These are phyloP conservation scores for Acanthoscelides obtectus DNA, from an alignment of 2,888 invertebrate species.

Conservation along the genomic window DNA sequence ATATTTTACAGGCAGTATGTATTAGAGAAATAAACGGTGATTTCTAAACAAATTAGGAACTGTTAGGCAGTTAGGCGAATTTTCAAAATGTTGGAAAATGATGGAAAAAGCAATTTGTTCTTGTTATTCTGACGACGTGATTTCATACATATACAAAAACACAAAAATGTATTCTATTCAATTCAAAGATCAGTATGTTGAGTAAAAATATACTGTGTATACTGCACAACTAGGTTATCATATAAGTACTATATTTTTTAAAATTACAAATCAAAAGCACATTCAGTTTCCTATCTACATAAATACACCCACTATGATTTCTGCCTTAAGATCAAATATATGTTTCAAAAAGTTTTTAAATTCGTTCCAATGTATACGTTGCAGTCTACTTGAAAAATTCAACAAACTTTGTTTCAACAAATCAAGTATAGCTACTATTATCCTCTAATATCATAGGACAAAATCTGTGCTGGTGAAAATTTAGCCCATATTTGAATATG, in stretches of 20 bases:
- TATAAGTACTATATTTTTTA: background rate
- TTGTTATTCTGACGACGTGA: too few relatives aligned
- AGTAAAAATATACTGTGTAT: background rate
- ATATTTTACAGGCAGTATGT: background rate
- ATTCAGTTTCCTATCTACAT: background rate
- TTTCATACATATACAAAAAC: too few relatives aligned
- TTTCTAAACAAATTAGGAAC: background rate
- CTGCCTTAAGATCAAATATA: background rate
- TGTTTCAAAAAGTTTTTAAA: constrained; percentile 1
- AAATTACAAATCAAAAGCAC: background rate
- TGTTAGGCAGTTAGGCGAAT: background rate
- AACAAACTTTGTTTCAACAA: constrained; percentile 7
- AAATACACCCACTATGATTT: background rate
- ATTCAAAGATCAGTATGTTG: background rate
- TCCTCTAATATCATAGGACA: background rate
- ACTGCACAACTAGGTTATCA: background rate
- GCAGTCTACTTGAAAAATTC: constrained; percentile 17
- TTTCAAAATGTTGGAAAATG: background rate
- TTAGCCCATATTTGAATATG: background rate
- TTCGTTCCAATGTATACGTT: constrained; percentile 15
- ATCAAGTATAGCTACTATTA: background rate
- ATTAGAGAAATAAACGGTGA: background rate
- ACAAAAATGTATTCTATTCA: background rate
- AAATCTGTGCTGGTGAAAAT: background rate
- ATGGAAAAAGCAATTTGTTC: background rate